phyloP scores from a whole-genome alignment of 2,797 vertebrate species.

The Eulemur coronatus region DNA sequence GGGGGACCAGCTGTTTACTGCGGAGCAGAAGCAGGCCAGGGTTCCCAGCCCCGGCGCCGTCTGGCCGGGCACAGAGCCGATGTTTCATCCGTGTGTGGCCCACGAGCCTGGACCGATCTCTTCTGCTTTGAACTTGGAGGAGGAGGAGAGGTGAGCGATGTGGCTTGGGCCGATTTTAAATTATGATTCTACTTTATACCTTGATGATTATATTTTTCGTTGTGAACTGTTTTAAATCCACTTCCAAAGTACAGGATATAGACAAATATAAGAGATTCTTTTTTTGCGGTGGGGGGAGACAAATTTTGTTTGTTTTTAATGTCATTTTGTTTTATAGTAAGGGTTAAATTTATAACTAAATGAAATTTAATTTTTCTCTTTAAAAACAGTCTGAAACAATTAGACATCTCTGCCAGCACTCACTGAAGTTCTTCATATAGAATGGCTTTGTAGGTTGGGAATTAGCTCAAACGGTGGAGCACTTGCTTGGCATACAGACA shows the following conservation, averaged over 20 bases:
- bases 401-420: not conserved
- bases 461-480: not conserved
- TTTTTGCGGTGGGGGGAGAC: too few species aligned
- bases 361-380: not conserved
- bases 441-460: not conserved
- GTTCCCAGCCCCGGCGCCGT: not conserved
- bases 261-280: not conserved
- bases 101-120: not conserved
- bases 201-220: fast-evolving
- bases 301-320: not conserved
- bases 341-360: not conserved
- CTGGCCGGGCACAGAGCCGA: fast-evolving
- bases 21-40: fast-evolving
- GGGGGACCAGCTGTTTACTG: fast-evolving
- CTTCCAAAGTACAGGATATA: not conserved
- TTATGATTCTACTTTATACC: fast-evolving
- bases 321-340: slow-evolving; percentile 11
- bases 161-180: not conserved
- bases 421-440: not conserved
- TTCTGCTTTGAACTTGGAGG: not conserved
- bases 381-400: not conserved
- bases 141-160: fast-evolving
- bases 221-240: not conserved
- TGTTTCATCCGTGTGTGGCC: fast-evolving
- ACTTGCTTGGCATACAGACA: not conserved